Evolutionary conservation across 2,113 vertebrate species (phyloP), one percentile per base, ranked within the genome.

Genomic region (Brachyistius frenatus): DNA sequence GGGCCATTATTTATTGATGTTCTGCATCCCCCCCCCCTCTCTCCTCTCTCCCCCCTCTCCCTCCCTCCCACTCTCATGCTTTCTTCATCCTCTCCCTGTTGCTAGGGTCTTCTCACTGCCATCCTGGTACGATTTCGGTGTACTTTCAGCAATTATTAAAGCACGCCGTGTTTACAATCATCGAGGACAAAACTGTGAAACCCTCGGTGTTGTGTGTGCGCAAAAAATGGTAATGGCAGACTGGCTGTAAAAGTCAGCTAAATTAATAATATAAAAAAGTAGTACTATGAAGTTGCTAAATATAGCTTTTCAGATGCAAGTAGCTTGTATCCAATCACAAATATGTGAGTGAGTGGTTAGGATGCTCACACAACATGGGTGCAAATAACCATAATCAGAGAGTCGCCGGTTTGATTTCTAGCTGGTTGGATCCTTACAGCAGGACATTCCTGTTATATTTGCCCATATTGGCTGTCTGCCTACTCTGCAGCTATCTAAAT

Each of bases 1-100:
- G 90, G 93, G 90, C 93, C 94, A 95, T 95, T 95, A 95, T 93
- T 95, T 95, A 95, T 95, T 95, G 93, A 95, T 95, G 94, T 93
- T 93, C 91, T 93, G 92, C 93, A 92, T 93, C 94, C 87, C 81
- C 74, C 94, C 87, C 81, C 74, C 87, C 77, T 23, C 23, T 23
- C 23, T 23, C 23, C 23, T 23, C 23, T 23, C 23, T 23, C 87
- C 81, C 23, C 80, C 64, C 23, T 76, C 87, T 76, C 66, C 91
- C 82, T 75, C 90, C 84, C 91, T 91, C 85, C 72, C 75, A 58
- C 91, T 87, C 89, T 91, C 86, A 79, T 66, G 53, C 84, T 91
- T 92, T 88, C 86, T 81, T 92, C 92, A 80, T 91, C 88, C 89
- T 89, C 88, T 93, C 89, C 87, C 89, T 95, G 94, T 94, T 94